Evolutionary conservation across 92 coral and sea anemone genomes (phyloP).

Genomic region (Phymanthus crucifer): DNA sequence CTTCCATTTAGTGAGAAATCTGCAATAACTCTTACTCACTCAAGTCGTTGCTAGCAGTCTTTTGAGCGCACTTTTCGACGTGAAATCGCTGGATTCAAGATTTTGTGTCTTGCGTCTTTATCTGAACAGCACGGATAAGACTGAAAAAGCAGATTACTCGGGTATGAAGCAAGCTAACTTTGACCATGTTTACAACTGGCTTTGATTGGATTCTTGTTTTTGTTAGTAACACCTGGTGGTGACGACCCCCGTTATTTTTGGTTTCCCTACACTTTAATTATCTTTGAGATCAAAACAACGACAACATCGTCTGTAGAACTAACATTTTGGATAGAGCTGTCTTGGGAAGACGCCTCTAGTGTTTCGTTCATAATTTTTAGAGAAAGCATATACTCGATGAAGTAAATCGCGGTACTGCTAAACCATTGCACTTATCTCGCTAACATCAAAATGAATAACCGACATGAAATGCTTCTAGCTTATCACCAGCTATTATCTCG

Average conservation of each 20-base stretch:
- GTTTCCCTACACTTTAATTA: constrained; percentile 5
- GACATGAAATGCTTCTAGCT: neutral
- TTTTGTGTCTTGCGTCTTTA: neutral
- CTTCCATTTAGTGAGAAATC: neutral
- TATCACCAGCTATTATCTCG: neutral
- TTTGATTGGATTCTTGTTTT: neutral
- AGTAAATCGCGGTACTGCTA: neutral
- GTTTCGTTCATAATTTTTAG: no score
- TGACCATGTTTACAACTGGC: neutral
- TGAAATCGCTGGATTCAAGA: neutral
- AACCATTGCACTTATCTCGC: neutral
- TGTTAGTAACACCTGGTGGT: neutral
- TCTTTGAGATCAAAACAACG: constrained; percentile 1
- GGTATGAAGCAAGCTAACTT: neutral
- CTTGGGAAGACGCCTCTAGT: neutral
- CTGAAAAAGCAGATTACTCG: neutral
- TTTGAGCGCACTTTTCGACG: neutral
- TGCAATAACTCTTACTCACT: neutral
- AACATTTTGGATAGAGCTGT: neutral
- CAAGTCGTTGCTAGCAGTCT: neutral
- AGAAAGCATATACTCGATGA: neutral
- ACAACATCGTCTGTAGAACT: neutral
- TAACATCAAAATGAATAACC: neutral
- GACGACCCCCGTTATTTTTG: neutral
- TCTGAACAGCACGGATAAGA: neutral